Evolutionary conservation across 2,888 invertebrate species (phyloP).

Genomic region (Drosophila paranaensis): DNA sequence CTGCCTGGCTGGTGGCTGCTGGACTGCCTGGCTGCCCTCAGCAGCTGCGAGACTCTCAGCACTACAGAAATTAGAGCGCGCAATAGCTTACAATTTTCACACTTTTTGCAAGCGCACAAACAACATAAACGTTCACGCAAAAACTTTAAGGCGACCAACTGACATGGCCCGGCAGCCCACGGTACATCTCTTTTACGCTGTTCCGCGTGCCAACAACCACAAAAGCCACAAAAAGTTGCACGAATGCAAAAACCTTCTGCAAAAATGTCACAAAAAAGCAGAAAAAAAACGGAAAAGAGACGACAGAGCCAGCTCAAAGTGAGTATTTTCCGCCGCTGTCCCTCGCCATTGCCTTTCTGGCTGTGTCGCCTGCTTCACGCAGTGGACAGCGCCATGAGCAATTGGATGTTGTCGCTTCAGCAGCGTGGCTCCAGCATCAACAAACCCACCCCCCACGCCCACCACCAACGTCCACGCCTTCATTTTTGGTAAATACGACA

Average conservation of each 20-base stretch:
- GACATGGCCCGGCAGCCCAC: conserved; percentile 27
- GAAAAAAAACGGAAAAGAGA: conserved; percentile 31
- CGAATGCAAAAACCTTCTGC: conserved; percentile 68
- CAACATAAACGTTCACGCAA: conserved; percentile 70
- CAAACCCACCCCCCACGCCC: conserved; percentile 21
- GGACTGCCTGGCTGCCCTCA: background rate
- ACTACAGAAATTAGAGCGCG: conserved; percentile 65
- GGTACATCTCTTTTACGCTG: conserved; percentile 22
- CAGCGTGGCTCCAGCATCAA: conserved; percentile 20
- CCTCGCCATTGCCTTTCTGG: conserved; percentile 7
- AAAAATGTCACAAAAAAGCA: conserved; percentile 53
- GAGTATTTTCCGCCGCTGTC: conserved; percentile 48
- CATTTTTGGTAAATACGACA: conserved; percentile 21
- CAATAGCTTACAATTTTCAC: conserved; percentile 72
- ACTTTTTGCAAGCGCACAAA: conserved; percentile 68
- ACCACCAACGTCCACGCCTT: background rate
- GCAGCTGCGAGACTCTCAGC: conserved; percentile 39
- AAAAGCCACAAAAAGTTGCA: conserved; percentile 71
- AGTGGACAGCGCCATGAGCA: conserved; percentile 43
- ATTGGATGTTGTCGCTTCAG: conserved; percentile 54
- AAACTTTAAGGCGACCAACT: conserved; percentile 63
- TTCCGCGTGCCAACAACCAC: conserved; percentile 62
- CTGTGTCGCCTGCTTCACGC: conserved; percentile 34
- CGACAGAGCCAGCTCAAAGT: conserved; percentile 57
- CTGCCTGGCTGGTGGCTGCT: background rate